These are phyloP conservation scores for Micrasema longulum DNA, from an alignment of 1,140 invertebrate species.

Conservation along the genomic window DNA sequence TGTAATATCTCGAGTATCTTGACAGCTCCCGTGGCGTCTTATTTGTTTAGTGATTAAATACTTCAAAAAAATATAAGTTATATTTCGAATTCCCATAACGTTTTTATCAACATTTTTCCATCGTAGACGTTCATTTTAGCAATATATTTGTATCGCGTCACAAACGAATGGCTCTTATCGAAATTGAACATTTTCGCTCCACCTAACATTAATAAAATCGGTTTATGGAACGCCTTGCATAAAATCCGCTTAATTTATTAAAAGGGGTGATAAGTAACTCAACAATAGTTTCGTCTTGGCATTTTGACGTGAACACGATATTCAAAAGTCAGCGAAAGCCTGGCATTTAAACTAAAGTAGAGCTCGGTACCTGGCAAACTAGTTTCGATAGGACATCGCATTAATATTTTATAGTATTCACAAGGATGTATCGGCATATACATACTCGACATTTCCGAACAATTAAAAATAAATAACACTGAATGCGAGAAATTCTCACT, in stretches of 20 bases:
- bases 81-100: too few species aligned
- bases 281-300: neutral
- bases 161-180: too few species aligned
- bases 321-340: conserved; percentile 35
- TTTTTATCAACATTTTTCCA: too few species aligned
- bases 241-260: neutral
- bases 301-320: conserved; percentile 27
- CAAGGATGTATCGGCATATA: conserved; percentile 16
- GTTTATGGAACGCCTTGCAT: neutral
- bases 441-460: conserved; percentile 17
- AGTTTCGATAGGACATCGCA: conserved; percentile 12
- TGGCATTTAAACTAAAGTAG: conserved; percentile 21
- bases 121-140: too few species aligned
- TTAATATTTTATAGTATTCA: conserved; percentile 9
- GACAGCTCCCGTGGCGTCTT: too few species aligned
- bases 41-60: too few species aligned
- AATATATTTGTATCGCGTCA: too few species aligned
- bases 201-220: too few species aligned
- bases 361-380: conserved; percentile 3
- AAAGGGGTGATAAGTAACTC: neutral
- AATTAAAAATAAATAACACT: neutral
- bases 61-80: too few species aligned
- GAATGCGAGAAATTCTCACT: neutral
- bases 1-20: too few species aligned
- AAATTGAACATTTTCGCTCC: too few species aligned